Evolutionary conservation across 2,888 invertebrate genomes (phyloP).

Genomic region (Mythimna ferrago): DNA sequence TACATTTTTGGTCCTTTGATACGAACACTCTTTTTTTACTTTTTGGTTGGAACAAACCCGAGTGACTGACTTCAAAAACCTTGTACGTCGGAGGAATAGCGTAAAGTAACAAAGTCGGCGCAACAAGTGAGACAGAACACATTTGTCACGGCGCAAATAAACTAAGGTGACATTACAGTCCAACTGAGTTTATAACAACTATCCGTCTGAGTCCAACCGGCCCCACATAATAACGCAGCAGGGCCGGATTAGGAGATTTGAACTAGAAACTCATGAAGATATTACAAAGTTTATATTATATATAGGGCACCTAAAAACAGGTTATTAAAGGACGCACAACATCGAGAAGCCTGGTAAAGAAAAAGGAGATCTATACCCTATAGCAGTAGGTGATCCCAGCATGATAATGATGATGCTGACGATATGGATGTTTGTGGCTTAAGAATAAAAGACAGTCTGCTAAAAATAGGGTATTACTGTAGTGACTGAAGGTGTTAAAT

Average conservation of each 20-base stretch:
- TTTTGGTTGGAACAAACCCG: background rate
- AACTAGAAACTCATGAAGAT: conserved; percentile 2
- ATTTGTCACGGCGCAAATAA: conserved; percentile 65
- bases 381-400: too few relatives aligned
- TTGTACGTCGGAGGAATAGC: conserved; percentile 39
- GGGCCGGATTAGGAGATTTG: conserved; percentile 41
- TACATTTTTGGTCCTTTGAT: background rate
- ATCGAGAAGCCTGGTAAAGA: too few relatives aligned
- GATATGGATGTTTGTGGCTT: background rate
- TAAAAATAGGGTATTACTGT: background rate
- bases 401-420: too few relatives aligned
- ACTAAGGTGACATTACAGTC: conserved; percentile 59
- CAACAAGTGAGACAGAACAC: conserved; percentile 65
- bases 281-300: background rate
- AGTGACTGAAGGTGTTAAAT: background rate
- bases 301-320: background rate
- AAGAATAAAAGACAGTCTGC: background rate
- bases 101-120: conserved; percentile 49
- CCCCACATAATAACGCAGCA: conserved; percentile 47
- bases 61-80: conserved; percentile 21
- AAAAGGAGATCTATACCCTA: too few relatives aligned
- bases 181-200: conserved; percentile 66
- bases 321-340: too few relatives aligned
- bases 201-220: conserved; percentile 61
- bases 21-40: background rate